Percentiles rank a stretch among this genome's conserved stretches.
phyloP scores from a whole-genome alignment of 2,113 vertebrate species.

The crab-eating macaque (Macaca fascicularis) region DNA sequence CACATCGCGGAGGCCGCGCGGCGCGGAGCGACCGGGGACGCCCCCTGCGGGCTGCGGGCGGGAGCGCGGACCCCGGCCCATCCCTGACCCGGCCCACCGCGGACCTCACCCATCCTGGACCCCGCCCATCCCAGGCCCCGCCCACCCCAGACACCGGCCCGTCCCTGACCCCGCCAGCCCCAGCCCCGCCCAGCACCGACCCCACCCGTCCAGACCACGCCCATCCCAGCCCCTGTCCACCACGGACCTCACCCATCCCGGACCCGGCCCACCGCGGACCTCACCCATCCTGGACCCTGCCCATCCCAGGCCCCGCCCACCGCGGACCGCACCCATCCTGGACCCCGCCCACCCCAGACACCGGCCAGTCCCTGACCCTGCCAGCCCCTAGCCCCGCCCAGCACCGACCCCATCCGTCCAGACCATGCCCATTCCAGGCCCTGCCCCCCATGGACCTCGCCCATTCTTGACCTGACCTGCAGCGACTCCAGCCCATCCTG shows the following conservation, averaged over 20 bases:
- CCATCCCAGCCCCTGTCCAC: neutral
- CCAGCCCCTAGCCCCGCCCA: neutral
- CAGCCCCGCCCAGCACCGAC: neutral
- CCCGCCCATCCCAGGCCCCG: too few species aligned
- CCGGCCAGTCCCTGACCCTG: too few species aligned
- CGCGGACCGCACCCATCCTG: too few species aligned
- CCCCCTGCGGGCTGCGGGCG: conserved; percentile 7
- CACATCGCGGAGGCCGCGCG: neutral
- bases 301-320: too few species aligned
- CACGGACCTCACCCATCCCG: too few species aligned
- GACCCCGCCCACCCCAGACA: neutral
- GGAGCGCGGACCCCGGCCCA: neutral
- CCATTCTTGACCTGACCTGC: too few species aligned
- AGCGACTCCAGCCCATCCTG: too few species aligned
- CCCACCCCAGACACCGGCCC: too few species aligned
- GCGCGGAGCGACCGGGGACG: conserved; percentile 71
- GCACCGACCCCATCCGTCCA: too few species aligned
- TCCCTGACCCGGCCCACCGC: neutral
- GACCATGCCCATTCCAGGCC: neutral
- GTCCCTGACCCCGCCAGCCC: too few species aligned
- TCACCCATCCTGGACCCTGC: neutral
- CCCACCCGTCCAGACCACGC: neutral
- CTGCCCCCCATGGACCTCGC: neutral
- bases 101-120: neutral
- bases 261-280: neutral